A percentile compares a stretch with the other conserved stretches of the same genome.
phyloP scores from a whole-genome alignment of 2,113 vertebrate genomes.

The Cyprinus carpio region DNA sequence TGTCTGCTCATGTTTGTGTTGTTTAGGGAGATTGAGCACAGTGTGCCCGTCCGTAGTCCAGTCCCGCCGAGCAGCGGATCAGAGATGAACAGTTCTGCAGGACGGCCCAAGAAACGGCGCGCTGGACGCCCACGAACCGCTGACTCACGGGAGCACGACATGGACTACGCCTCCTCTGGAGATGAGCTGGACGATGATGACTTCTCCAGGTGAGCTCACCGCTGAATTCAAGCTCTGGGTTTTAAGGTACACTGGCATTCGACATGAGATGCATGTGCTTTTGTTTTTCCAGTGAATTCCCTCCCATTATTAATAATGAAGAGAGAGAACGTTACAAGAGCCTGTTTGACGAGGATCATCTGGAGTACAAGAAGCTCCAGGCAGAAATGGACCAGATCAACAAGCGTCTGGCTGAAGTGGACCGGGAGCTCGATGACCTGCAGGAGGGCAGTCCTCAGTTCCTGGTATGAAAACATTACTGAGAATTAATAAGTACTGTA shows the following conservation, averaged over 20 bases:
- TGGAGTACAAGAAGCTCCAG: conserved; percentile 81
- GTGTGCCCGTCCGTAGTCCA: conserved; percentile 46
- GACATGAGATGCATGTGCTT: background rate
- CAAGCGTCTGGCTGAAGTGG: conserved; percentile 74
- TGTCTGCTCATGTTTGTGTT: background rate
- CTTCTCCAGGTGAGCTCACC: conserved; percentile 75
- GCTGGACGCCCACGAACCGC: conserved; percentile 59
- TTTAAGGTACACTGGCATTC: background rate
- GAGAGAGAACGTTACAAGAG: conserved; percentile 76
- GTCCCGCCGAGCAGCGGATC: conserved; percentile 68
- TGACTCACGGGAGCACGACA: conserved; percentile 77
- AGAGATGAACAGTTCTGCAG: conserved; percentile 66
- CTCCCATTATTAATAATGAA: conserved; percentile 70
- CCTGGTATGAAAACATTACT: conserved; percentile 67
- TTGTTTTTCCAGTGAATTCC: conserved; percentile 73
- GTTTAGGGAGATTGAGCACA: conserved; percentile 42
- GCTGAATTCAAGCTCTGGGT: background rate
- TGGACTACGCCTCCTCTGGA: conserved; percentile 84
- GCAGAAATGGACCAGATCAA: conserved; percentile 79
- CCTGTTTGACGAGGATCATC: conserved; percentile 79
- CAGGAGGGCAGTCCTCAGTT: conserved; percentile 79
- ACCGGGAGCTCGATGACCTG: conserved; percentile 78
- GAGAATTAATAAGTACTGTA: background rate
- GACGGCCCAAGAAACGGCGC: conserved; percentile 69
- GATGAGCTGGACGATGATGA: conserved; percentile 89